phyloP scores from a whole-genome alignment of 1,140 invertebrate genomes.

The Acromyrmex echinatior region DNA sequence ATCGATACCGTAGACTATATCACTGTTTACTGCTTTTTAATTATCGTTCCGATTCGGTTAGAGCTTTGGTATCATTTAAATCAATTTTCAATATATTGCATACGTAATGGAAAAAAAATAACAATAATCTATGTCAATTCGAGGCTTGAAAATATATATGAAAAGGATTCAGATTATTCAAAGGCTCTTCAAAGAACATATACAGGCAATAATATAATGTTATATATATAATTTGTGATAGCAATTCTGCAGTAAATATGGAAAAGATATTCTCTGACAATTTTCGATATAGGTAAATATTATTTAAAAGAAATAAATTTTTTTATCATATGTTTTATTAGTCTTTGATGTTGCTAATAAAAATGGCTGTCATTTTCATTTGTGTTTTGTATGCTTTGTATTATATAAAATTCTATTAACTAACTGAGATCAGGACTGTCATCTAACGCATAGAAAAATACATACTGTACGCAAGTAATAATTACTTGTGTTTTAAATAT shows the following conservation, averaged over 20 bases:
- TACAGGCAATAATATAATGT: neutral
- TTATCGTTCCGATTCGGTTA: neutral
- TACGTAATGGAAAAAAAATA: neutral
- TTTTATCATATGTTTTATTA: neutral
- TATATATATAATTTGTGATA: neutral
- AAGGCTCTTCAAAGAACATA: neutral
- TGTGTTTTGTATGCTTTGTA: neutral
- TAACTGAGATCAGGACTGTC: neutral
- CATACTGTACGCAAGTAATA: too few species aligned
- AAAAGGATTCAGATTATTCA: neutral
- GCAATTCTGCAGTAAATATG: neutral
- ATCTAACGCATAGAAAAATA: neutral
- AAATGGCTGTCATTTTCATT: neutral
- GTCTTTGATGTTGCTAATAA: neutral
- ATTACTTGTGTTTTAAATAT: too few species aligned
- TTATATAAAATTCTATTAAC: neutral
- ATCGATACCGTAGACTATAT: neutral
- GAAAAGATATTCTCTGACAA: neutral
- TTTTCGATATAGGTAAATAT: neutral
- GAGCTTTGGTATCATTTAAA: neutral
- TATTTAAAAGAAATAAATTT: conserved; percentile 12
- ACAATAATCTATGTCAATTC: neutral
- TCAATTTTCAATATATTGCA: neutral
- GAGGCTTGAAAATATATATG: neutral
- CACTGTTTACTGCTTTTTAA: conserved; percentile 42